Percentiles rank a stretch among this genome's conserved stretches.
phyloP scores from a whole-genome alignment of 2,113 vertebrate species.

The Lampris incognitus region DNA sequence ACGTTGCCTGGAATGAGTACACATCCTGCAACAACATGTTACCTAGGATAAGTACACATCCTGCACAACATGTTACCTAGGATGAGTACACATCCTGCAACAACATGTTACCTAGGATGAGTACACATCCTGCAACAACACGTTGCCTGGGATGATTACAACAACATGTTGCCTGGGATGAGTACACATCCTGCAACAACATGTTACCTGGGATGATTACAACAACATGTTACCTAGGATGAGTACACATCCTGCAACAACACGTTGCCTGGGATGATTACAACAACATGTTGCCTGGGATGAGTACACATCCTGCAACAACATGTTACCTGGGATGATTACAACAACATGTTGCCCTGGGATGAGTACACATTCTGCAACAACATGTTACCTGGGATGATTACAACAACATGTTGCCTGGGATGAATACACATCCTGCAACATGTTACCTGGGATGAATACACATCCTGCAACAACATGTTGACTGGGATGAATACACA shows the following conservation, averaged over 20 bases:
- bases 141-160: neutral
- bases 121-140: neutral
- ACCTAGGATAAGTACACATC: too few relatives aligned
- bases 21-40: neutral
- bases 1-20: neutral
- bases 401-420: too few relatives aligned
- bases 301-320: too few relatives aligned
- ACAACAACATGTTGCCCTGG: too few relatives aligned
- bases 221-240: neutral
- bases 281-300: too few relatives aligned
- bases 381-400: too few relatives aligned
- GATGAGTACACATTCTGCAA: too few relatives aligned
- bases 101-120: neutral
- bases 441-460: too few relatives aligned
- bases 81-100: neutral
- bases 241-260: neutral
- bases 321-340: too few relatives aligned
- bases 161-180: neutral
- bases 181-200: neutral
- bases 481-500: too few relatives aligned
- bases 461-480: too few relatives aligned
- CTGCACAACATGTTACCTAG: neutral
- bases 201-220: neutral
- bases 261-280: neutral
- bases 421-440: too few relatives aligned